Percentiles rank a stretch among this genome's conserved stretches.
phyloP scores from a whole-genome alignment of 2,888 invertebrate genomes.

The Chymomyza caudatula region DNA sequence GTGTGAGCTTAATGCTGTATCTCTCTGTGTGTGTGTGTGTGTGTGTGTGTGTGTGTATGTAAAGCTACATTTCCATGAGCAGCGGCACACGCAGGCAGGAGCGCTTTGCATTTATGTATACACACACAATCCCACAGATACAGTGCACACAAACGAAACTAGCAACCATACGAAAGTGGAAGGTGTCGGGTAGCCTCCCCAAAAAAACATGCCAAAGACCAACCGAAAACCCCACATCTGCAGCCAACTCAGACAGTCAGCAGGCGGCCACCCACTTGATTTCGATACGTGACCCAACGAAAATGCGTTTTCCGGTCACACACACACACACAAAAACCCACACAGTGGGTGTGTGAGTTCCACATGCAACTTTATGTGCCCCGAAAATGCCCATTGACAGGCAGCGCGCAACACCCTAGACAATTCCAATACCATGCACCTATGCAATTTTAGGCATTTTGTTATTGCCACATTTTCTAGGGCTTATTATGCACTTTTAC shows the following conservation, averaged over 20 bases:
- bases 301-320: slow-evolving; percentile 60
- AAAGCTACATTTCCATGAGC: slow-evolving; percentile 63
- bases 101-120: slow-evolving; percentile 70
- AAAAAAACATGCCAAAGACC: not conserved
- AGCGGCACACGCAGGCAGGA: slow-evolving; percentile 60
- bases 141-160: slow-evolving; percentile 7
- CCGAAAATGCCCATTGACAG: slow-evolving; percentile 54
- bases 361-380: slow-evolving; percentile 17
- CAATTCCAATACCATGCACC: not conserved
- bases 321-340: not conserved
- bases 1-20: too few species aligned
- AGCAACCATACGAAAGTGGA: slow-evolving; percentile 28
- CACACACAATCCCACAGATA: slow-evolving; percentile 50
- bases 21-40: slow-evolving; percentile 31
- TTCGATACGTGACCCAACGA: slow-evolving; percentile 67
- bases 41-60: too few species aligned
- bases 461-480: not conserved
- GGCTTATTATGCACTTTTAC: not conserved
- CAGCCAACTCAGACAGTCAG: slow-evolving; percentile 23
- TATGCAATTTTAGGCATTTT: not conserved
- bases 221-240: not conserved
- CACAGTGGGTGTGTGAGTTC: not conserved
- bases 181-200: not conserved
- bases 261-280: slow-evolving; percentile 44
- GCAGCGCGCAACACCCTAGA: not conserved